Conservation (phyloP, 2,113 vertebrate genomes). For the Mohoua ochrocephala region DNA sequence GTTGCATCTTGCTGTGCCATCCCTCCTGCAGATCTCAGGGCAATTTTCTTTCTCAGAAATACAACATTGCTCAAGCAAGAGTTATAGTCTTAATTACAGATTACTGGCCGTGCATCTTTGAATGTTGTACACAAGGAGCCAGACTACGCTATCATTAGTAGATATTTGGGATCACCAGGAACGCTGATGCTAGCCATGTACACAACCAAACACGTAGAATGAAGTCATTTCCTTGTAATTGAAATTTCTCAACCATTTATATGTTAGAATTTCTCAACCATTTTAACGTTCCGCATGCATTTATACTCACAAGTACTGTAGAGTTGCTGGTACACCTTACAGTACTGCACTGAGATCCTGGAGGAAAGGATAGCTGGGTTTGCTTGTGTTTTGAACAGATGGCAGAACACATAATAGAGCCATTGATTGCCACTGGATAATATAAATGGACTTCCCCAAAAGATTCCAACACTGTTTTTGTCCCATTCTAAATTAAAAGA, state of each 20-base stretch:
- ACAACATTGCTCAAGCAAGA: neutral
- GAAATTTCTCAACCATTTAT: neutral
- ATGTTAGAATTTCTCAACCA: neutral
- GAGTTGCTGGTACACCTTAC: neutral
- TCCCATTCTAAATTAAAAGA: neutral
- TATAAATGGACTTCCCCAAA: neutral
- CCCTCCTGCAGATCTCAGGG: neutral
- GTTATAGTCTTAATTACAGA: neutral
- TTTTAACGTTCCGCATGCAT: rapidly evolving
- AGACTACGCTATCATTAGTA: neutral
- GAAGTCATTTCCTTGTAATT: neutral
- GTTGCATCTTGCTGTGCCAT: neutral
- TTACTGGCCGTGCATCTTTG: neutral
- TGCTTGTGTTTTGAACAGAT: neutral
- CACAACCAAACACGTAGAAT: neutral
- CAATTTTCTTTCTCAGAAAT: neutral
- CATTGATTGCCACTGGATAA: neutral
- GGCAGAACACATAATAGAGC: neutral
- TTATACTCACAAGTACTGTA: rapidly evolving
- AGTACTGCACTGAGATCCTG: neutral
- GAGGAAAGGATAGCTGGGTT: neutral
- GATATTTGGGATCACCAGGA: neutral
- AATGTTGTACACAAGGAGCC: neutral
- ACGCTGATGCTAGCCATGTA: neutral
- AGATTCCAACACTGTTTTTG: neutral